Base-by-base conservation (phyloP, 2,113 vertebrate species). In the Sphaerodactylus townsendi region DNA sequence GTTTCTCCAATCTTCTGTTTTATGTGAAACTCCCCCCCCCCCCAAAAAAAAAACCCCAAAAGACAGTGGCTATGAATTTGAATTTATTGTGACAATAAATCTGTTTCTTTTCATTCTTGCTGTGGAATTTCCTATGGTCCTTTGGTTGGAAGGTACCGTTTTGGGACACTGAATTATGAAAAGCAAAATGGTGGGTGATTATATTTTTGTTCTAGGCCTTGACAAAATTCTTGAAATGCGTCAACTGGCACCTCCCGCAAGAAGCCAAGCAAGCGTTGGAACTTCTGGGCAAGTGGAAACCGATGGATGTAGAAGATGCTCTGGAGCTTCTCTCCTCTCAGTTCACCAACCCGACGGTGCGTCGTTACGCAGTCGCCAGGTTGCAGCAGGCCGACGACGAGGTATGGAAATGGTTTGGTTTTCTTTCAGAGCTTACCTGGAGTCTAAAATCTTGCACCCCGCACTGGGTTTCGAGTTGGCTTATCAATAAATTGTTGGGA, bases 301-400 rank as follows among this genome's bases (percentile, higher is more conserved):
- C 99, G 6, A 99, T 99, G 98, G 99, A 99, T 15, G 99, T 99
- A n/a, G 99, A 99, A 87, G 99, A 99, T 81, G 98, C 98, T 9
- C 87, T 99, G 92, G 99, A 99, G 88, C 96, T 99, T 70, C 90
- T 99, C 25, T 99, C 99, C 0, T 99, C 98, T 28, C 98, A 99
- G 53, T 99, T 99, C 88, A 97, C 96, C 77, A 99, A 99, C 91
- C 97, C 98, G 6, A 99, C 98, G 0, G 99, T 99, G 79, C 92
- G 98, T 39, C 97, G 98, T 25, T 99, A 99, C 0, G 98, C 99
- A 0, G 98, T 99, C 0, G 97, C 98, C 1, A 96, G 99, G 4
- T 93, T 99, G 88, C 96, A 98, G 85, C 98, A 99, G 91, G 99
- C 99, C 0, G 99, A 99, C 64, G 99, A 99, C 66, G 99, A 99